Conservation (phyloP, 2,797 vertebrate species). For the Thalassophryne amazonica region DNA sequence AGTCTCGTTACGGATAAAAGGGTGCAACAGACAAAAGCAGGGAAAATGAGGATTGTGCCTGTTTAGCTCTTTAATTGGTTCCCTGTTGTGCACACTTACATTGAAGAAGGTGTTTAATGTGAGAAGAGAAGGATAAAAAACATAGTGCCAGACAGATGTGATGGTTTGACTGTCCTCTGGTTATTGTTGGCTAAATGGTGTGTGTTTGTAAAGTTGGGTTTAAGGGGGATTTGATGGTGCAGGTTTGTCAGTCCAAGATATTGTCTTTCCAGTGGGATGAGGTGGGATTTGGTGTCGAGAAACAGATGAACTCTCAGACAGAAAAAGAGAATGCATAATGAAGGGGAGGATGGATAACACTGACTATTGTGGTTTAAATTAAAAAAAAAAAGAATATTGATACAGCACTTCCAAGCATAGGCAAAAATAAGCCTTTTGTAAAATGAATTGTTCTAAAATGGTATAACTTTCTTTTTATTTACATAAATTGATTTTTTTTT, state of each 20-base stretch:
- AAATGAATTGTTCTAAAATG: too few species aligned
- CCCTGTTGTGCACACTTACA: slow-evolving; percentile 36
- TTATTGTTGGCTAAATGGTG: slow-evolving; percentile 24
- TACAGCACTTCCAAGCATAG: too few species aligned
- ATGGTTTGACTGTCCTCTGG: slow-evolving; percentile 40
- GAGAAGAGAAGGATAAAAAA: slow-evolving; percentile 9
- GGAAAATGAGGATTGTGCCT: slow-evolving; percentile 9
- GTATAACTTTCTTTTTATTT: too few species aligned
- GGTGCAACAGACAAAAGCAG: slow-evolving; percentile 41
- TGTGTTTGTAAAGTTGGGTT: slow-evolving; percentile 9
- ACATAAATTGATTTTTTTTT: too few species aligned
- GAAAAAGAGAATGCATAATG: too few species aligned
- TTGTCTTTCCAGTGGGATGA: slow-evolving; percentile 3
- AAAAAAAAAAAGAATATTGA: too few species aligned
- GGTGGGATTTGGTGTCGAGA: slow-evolving; percentile 1
- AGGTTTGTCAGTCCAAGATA: slow-evolving; percentile 35
- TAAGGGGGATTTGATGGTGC: slow-evolving; percentile 23
- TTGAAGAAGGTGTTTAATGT: slow-evolving; percentile 25
- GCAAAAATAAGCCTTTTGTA: too few species aligned
- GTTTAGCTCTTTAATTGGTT: slow-evolving; percentile 43
- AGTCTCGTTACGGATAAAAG: slow-evolving; percentile 21
- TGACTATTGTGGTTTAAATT: too few species aligned
- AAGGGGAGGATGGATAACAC: slow-evolving; percentile 3
- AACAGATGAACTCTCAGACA: background rate
- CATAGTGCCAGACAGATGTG: slow-evolving; percentile 45